Evolutionary conservation across 2,113 vertebrate species (phyloP).

Genomic region (Tapirus terrestris): DNA sequence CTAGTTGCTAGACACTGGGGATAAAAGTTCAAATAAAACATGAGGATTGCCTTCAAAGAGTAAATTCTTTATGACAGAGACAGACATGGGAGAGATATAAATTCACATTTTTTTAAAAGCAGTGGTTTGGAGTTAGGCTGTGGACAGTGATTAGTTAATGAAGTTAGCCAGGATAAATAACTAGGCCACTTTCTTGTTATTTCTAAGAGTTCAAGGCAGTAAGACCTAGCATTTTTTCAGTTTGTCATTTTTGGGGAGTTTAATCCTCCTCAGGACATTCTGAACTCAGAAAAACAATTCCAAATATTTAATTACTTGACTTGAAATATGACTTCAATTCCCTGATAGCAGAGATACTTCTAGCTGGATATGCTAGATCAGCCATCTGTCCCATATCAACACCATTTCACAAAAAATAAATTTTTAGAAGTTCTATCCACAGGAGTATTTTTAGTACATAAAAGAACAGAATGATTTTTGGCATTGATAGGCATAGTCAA

Average conservation of each 20-base stretch:
- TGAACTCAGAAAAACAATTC: slow-evolving; percentile 66
- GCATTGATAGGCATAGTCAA: slow-evolving; percentile 45
- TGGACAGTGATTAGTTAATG: background rate
- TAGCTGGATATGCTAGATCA: slow-evolving; percentile 17
- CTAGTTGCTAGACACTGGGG: background rate
- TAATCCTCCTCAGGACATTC: slow-evolving; percentile 52
- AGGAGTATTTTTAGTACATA: slow-evolving; percentile 61
- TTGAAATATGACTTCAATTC: slow-evolving; percentile 60
- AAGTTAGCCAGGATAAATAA: background rate
- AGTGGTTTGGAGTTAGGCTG: background rate
- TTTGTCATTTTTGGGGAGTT: slow-evolving; percentile 39
- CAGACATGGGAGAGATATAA: background rate
- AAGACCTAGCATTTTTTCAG: background rate
- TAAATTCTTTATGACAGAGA: background rate
- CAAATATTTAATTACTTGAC: slow-evolving; percentile 70
- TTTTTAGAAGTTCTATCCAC: slow-evolving; percentile 61
- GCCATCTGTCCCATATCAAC: slow-evolving; percentile 58
- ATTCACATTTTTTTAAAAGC: background rate
- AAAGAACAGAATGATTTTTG: slow-evolving; percentile 72
- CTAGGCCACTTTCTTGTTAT: background rate
- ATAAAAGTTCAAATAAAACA: slow-evolving; percentile 34
- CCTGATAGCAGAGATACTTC: slow-evolving; percentile 42
- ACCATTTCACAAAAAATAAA: slow-evolving; percentile 46
- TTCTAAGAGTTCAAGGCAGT: slow-evolving; percentile 14
- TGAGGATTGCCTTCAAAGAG: background rate